phyloP scores from a whole-genome alignment of 2,113 vertebrate species.

The Pachycephala philippinensis region DNA sequence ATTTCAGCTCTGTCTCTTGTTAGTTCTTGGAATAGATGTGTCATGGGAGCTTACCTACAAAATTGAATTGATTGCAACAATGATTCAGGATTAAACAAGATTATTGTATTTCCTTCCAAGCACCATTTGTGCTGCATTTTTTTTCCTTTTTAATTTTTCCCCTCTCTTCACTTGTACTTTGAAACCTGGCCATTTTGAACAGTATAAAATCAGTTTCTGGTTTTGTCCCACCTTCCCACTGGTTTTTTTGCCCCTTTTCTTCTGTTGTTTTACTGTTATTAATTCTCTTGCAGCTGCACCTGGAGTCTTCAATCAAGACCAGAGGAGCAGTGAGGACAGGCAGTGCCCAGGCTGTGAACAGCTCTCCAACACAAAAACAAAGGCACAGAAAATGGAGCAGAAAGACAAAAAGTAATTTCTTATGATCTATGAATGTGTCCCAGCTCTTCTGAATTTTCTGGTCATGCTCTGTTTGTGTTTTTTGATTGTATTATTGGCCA shows the following conservation, averaged over 20 bases:
- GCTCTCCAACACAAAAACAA: background rate
- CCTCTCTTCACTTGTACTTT: background rate
- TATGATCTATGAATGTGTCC: accelerated
- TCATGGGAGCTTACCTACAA: slow-evolving; percentile 28
- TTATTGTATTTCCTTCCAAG: background rate
- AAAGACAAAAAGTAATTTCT: background rate
- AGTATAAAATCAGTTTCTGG: background rate
- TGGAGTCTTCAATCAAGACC: background rate
- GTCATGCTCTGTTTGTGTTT: background rate
- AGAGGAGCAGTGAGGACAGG: background rate
- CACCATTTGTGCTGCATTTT: background rate
- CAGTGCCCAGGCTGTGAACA: background rate
- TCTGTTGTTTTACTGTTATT: background rate
- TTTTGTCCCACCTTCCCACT: background rate
- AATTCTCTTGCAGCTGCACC: background rate
- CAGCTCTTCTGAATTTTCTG: background rate
- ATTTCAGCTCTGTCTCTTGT: slow-evolving; percentile 7
- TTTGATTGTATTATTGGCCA: background rate
- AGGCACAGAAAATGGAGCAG: background rate
- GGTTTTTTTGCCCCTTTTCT: background rate
- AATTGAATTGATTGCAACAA: slow-evolving; percentile 44
- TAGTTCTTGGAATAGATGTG: background rate
- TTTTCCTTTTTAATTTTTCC: accelerated
- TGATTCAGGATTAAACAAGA: slow-evolving; percentile 34
- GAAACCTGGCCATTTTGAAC: background rate